These are phyloP conservation scores for Melinaea menophilus DNA, from an alignment of 2,888 invertebrate species.

Conservation along the genomic window DNA sequence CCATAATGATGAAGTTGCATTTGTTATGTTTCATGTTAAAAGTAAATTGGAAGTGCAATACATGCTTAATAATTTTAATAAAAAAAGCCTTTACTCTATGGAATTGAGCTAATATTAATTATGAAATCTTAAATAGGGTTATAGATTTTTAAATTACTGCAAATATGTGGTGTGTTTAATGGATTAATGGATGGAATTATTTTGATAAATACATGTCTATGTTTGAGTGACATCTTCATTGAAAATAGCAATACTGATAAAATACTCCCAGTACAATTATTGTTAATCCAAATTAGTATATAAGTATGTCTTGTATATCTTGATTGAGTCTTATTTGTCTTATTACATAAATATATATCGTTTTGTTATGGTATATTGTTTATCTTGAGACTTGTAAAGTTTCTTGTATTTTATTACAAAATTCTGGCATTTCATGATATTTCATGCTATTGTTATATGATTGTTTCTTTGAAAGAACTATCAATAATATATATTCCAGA, in stretches of 20 bases:
- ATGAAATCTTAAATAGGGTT: slow-evolving; percentile 6
- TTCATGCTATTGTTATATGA: too few species aligned
- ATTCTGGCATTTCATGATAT: too few species aligned
- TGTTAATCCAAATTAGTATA: slow-evolving; percentile 20
- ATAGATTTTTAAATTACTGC: not conserved
- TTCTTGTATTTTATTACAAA: too few species aligned
- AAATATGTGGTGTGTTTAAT: slow-evolving; percentile 9
- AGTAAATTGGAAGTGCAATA: not conserved
- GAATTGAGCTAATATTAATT: slow-evolving; percentile 29
- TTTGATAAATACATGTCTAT: not conserved
- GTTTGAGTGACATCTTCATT: not conserved
- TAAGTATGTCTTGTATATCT: not conserved
- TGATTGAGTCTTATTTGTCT: not conserved
- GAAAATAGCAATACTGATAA: slow-evolving; percentile 47
- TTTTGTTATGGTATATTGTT: not conserved
- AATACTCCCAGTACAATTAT: slow-evolving; percentile 59
- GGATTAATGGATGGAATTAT: not conserved
- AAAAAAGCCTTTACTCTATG: slow-evolving; percentile 6
- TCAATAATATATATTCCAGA: too few species aligned
- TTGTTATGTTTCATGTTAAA: not conserved
- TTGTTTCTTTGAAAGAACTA: too few species aligned
- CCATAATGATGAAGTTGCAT: not conserved
- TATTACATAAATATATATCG: not conserved
- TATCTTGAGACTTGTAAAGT: too few species aligned
- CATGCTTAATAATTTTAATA: not conserved